Evolutionary conservation across 2,888 invertebrate genomes (phyloP), one percentile per base, ranked within the genome.

Genomic region (Tipula lateralis): DNA sequence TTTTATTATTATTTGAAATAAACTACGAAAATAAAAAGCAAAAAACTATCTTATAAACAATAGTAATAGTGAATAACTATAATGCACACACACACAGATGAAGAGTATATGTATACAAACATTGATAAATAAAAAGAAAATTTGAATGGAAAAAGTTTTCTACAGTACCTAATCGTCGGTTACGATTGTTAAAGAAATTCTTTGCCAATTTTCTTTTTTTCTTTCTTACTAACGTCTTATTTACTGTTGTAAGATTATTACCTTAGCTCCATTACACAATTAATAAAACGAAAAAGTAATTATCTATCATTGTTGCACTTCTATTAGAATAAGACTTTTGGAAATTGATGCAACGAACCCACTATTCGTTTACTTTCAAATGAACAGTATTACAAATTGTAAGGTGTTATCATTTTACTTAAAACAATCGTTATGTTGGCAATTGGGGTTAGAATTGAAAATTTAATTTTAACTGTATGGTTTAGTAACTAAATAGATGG

Each of bases 1-100:
- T 83, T 83, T 83, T 83, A 83, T 66, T 50, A 50, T 83, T 82
- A 82, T 82, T 82, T 30, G 16, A 30, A 82, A 32, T 7, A 82
- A 82, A 82, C 29, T n/a, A 82, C n/a, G 30, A 82, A 16, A 82
- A 82, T 7, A 82, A 82, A 30, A 82, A 44, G n/a, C 2, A 44
- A 82, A 82, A 82, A 7, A 30, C n/a, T 82, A 30, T 16, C n/a
- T n/a, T 12, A 16, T 16, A 19, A 83, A 16, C 19, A 3, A 83
- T 83, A 19, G 83, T 24, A 34, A 32, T 82, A 32, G 16, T 30
- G 30, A 29, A n/a, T 83, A 83, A 19, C 83, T 83, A 83, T 83
- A 81, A 80, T 9, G 9, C 32, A 32, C 9, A 2, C 9, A 32
- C 32, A n/a, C n/a, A n/a, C n/a, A n/a, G n/a, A n/a, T n/a, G n/a